Base-by-base conservation (phyloP, 2,888 invertebrate species). In the Hirtodrosophila trivittata region DNA sequence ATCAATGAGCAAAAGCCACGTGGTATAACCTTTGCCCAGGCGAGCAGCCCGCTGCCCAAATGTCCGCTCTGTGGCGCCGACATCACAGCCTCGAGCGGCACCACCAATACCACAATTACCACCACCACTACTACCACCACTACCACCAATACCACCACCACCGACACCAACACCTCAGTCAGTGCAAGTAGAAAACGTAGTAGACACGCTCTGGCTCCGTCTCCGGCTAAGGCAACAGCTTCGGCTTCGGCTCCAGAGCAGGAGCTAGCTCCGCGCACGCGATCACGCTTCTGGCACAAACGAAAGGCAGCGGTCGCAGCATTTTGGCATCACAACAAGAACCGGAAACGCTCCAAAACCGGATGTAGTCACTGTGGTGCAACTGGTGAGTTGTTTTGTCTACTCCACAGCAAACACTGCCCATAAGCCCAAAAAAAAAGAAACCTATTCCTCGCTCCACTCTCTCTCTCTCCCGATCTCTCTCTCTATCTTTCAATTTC, bases 351-450 rank as follows among this genome's bases (percentile, higher is more conserved):
- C 63, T 77, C 62, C 60, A 76, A 77, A 64, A 64, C 82, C 81
- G 89, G 89, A 89, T 88, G 90, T 87, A 88, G 90, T 85, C 87
- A 87, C 75, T 90, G 89, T 82, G 89, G 89, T 86, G 90, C 90
- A 81, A 87, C 87, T 86, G 90, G 89, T 90, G 90, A 90, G 90
- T 90, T 78, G 90, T 89, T 76, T 85, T 69, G 65, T 67, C 71
- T 66, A 67, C 66, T 81, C 85, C 76, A 62, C 54, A 67, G 46
- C 67, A 63, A 38, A 69, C 43, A 49, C 64, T 57, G 43, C 35
- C 50, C 75, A 55, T 56, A 70, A 51, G 51, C 35, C 39, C 16
- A 7, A 45, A 25, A 38, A 51, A 25, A 18, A 13, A 35, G 3
- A 13, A 26, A 42, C 46, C 32, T 45, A 25, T 12, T 32, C 26